Evolutionary conservation across 2,113 vertebrate species (phyloP).

Genomic region (Delphinus delphis): DNA sequence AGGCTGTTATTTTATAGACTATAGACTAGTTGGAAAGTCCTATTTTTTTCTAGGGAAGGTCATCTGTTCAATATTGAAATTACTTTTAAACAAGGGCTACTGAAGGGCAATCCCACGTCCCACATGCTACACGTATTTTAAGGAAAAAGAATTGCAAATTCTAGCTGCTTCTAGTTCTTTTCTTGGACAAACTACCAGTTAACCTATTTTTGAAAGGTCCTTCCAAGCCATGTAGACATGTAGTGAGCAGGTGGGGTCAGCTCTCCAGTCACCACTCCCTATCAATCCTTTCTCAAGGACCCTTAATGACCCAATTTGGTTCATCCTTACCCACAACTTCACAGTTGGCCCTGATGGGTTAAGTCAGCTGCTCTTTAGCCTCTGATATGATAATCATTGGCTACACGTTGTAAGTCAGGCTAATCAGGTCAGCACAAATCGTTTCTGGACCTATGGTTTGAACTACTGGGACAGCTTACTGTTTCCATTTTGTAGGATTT

Average conservation of each 20-base stretch:
- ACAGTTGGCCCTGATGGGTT: neutral
- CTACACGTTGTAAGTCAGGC: neutral
- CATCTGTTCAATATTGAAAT: slow-evolving; percentile 73
- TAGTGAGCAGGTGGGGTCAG: neutral
- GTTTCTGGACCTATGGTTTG: neutral
- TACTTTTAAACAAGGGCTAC: slow-evolving; percentile 37
- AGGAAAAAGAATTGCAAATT: neutral
- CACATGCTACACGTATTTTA: slow-evolving; percentile 36
- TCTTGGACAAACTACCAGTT: neutral
- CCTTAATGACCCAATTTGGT: neutral
- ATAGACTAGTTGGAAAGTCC: slow-evolving; percentile 45
- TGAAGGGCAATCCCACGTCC: neutral
- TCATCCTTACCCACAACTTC: neutral
- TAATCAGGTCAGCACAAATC: neutral
- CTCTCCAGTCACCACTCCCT: neutral
- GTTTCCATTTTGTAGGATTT: neutral
- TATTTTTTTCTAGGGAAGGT: slow-evolving; percentile 62
- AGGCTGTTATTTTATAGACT: slow-evolving; percentile 74
- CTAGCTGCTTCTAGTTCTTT: neutral
- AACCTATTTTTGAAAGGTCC: neutral
- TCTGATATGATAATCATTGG: neutral
- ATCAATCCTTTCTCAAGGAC: neutral
- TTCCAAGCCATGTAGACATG: neutral
- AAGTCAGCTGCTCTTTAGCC: neutral
- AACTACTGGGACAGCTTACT: neutral